Percentiles rank a stretch among this genome's conserved stretches.
These are phyloP conservation scores for Minunthozetes semirufus DNA, from an alignment of 2,888 invertebrate genomes.

Conservation along the genomic window DNA sequence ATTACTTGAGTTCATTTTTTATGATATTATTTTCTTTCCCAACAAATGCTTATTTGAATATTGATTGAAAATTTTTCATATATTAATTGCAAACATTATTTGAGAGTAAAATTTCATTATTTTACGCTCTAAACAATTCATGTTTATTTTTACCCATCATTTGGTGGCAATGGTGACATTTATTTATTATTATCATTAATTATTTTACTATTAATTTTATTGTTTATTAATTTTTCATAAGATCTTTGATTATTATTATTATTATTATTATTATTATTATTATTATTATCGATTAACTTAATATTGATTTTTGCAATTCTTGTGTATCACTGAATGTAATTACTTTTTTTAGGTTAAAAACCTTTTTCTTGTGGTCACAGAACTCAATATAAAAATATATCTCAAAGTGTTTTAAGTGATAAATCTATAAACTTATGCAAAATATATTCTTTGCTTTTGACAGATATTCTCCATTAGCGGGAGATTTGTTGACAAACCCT, in stretches of 20 bases:
- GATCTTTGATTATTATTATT: conserved; percentile 22
- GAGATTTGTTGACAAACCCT: conserved; percentile 48
- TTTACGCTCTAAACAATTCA: conserved; percentile 2
- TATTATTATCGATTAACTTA: conserved; percentile 21
- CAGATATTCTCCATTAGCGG: conserved; percentile 73
- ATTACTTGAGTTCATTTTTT: conserved; percentile 11
- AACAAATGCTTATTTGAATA: conserved; percentile 23
- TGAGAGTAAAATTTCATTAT: conserved; percentile 7
- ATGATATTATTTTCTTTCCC: neutral
- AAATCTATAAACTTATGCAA: neutral
- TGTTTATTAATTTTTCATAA: neutral
- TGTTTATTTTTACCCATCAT: conserved; percentile 28
- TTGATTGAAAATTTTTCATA: conserved; percentile 10
- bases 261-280: conserved; percentile 17
- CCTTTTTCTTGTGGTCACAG: neutral
- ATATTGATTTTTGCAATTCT: conserved; percentile 17
- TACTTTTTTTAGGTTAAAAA: neutral
- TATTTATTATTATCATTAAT: conserved; percentile 18
- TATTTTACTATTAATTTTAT: neutral
- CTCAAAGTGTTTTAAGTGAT: neutral
- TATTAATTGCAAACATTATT: conserved; percentile 27
- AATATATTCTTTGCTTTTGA: neutral
- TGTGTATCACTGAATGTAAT: conserved; percentile 24
- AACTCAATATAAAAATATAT: neutral
- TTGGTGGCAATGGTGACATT: conserved; percentile 26